Percentiles rank a stretch among this genome's conserved stretches.
These are phyloP conservation scores for Natator depressus DNA, from an alignment of 2,113 vertebrate genomes.

Conservation along the genomic window DNA sequence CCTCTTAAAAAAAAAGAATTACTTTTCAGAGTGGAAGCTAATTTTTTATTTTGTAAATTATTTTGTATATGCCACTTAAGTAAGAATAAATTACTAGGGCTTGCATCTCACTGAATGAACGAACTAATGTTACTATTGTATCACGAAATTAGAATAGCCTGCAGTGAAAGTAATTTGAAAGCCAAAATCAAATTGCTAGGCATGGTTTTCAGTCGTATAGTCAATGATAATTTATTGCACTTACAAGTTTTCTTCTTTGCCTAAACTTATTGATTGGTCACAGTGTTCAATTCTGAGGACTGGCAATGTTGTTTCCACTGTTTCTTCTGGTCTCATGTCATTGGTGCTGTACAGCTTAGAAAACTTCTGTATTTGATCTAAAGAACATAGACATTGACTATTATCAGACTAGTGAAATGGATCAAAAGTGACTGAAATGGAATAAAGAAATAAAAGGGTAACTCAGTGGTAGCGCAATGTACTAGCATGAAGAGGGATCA, in stretches of 20 bases:
- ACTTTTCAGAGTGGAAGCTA: neutral
- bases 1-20: neutral
- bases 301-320: constrained; percentile 78
- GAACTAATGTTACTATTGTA: neutral
- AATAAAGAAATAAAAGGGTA: neutral
- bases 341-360: neutral
- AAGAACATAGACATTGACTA: neutral
- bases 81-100: neutral
- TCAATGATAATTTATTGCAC: neutral
- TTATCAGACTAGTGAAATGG: neutral
- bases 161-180: neutral
- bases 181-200: neutral
- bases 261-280: neutral
- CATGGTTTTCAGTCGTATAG: fast-evolving
- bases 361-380: constrained; percentile 47
- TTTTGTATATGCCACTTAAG: neutral
- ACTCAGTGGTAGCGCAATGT: neutral
- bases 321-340: neutral
- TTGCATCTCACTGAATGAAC: neutral
- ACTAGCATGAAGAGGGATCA: neutral
- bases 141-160: neutral
- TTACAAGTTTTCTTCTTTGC: constrained; percentile 67
- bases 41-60: neutral
- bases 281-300: constrained; percentile 79
- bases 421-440: neutral